phyloP scores from a whole-genome alignment of 2,888 invertebrate genomes.

The Ophraella communa region DNA sequence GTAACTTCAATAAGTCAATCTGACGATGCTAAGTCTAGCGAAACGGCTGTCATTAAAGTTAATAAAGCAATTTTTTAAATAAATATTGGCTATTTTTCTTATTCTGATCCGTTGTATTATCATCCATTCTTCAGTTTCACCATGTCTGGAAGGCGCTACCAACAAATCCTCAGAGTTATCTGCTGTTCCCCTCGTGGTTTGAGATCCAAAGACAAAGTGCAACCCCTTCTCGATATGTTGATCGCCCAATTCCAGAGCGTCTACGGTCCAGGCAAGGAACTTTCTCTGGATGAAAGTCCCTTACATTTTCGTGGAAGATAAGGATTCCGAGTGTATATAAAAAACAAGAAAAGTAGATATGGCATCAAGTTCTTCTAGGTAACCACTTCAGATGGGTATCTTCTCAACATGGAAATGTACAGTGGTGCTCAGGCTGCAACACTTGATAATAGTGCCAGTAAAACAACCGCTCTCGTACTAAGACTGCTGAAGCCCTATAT shows the following conservation, averaged over 20 bases:
- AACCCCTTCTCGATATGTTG: slow-evolving; percentile 11
- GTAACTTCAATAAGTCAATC: no score
- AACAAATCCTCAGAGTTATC: slow-evolving; percentile 26
- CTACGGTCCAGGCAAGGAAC: slow-evolving; percentile 12
- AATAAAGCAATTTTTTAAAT: no score
- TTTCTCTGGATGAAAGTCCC: slow-evolving; percentile 12
- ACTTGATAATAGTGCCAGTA: background rate
- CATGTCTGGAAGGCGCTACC: slow-evolving; percentile 26
- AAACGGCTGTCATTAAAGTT: no score
- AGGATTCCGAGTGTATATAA: slow-evolving; percentile 20
- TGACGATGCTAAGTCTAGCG: no score
- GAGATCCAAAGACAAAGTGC: slow-evolving; percentile 7
- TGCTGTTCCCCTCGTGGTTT: slow-evolving; percentile 3
- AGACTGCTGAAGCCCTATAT: slow-evolving; percentile 12
- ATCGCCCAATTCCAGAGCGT: slow-evolving; percentile 8
- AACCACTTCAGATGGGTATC: slow-evolving; percentile 14
- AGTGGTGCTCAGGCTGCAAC: background rate
- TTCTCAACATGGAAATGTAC: slow-evolving; percentile 19
- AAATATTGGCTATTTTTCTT: no score
- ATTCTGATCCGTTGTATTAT: slow-evolving; percentile 3
- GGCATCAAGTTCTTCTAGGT: background rate
- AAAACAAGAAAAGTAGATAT: slow-evolving; percentile 18
- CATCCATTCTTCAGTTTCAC: slow-evolving; percentile 21
- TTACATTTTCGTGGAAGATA: slow-evolving; percentile 17
- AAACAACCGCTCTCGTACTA: slow-evolving; percentile 4